Evolutionary conservation across 2,888 invertebrate species (phyloP), one percentile per base, ranked within the genome.

Genomic region (Adelognathus sp.): DNA sequence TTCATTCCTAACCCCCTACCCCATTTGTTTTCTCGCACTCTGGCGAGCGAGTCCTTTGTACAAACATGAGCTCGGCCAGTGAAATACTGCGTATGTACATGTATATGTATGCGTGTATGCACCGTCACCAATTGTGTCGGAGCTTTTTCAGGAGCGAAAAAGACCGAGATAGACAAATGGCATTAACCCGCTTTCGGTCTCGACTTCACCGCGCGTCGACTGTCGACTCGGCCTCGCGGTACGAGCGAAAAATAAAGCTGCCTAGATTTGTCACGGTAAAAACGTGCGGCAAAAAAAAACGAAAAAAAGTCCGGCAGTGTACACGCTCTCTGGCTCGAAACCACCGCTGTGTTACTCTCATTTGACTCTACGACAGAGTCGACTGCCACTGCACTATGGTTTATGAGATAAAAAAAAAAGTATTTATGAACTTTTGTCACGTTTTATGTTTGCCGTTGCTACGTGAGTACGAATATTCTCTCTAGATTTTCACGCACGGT

Each of bases 231-330:
- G 21, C 60, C 44, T 50, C 50, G 33, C 63, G 50, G 71, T 71
- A 71, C 66, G 70, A 69, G 75, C 64, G n/a, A n/a, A 54, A 83
- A 81, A 83, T 82, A 84, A 82, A 84, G 82, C 82, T 83, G 79
- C 82, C 79, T 63, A 85, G 86, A 83, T 86, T 84, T 84, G 82
- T 85, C 82, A 84, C 73, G 44, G 75, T 66, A 76, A 75, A 63
- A 61, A n/a, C n/a, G n/a, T 54, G 76, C 41, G 71, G 70, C 61
- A 64, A 67, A 54, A 71, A 80, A 52, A 78, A 66, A 66, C 61
- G 60, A 67, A 54, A 71, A 80, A 52, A 78, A 66, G 61, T 54
- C 21, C 61, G 44, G 44, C 41, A 44, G 36, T 63, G n/a, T n/a
- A n/a, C n/a, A 67, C 67, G 67, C 36, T 71, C 66, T 63, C 50